Evolutionary conservation across 2,113 vertebrate genomes (phyloP), one percentile per base, ranked within the genome.

Genomic region (Bubalus kerabau): DNA sequence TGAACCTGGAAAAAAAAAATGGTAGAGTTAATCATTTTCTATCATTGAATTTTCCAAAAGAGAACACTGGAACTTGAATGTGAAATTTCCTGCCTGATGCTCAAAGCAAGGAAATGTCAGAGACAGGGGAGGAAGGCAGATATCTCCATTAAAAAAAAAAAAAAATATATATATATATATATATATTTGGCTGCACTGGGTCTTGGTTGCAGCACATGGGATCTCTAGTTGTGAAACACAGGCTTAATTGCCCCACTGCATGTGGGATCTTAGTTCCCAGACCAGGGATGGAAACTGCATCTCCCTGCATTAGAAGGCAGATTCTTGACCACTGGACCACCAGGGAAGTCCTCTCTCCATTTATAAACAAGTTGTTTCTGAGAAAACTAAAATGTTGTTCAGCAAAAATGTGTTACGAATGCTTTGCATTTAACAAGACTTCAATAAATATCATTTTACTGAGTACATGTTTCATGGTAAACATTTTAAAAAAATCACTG

Each of bases 21-120:
- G 36, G 67, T 94, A n/a, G 28, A 59, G 83, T 91, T 14, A 57
- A 74, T 92, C 9, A 43, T 21, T 32, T 93, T 46, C 50, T 15
- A 83, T 28, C n/a, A 50, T n/a, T 80, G 83, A 90, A 59, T 74
- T 94, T 97, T 95, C 90, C 71, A 67, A 82, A 86, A 96, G 50
- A 94, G 21, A 50, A 97, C 80, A 32, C 21, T 74, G 80, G 81
- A 30, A 13, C 32, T 89, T 82, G 26, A 43, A 32, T 71, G 32
- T 71, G n/a, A 89, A 91, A 74, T 78, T 16, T 48, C 30, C 76
- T 88, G 17, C n/a, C 59, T 56, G 17, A 91, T 6, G 9, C 43
- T 90, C 26, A 0, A 50, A 46, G 19, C 28, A 81, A 36, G 6
- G 23, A 6, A 43, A 11, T 17, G 2, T 82, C 56, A 59, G 40